Conservation (phyloP, 2,888 invertebrate genomes). For the Blastobasis adustella region DNA sequence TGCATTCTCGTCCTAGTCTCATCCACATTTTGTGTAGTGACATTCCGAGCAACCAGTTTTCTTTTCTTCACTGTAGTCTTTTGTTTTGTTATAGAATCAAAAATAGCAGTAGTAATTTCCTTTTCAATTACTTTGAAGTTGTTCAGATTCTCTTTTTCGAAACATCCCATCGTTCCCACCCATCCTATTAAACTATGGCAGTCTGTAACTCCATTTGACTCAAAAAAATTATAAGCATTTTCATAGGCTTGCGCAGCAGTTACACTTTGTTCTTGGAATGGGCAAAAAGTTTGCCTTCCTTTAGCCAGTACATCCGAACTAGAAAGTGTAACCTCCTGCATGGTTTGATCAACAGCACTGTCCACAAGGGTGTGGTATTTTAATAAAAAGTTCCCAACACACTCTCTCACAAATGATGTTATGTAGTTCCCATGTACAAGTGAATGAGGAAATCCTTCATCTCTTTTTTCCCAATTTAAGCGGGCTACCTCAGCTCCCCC, state of each 20-base stretch:
- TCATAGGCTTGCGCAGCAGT: constrained; percentile 1
- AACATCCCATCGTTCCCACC: not conserved
- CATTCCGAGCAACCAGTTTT: not conserved
- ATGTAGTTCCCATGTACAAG: too few species aligned
- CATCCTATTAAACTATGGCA: not conserved
- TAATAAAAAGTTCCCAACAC: too few species aligned
- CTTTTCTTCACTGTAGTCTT: not conserved
- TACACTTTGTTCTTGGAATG: not conserved
- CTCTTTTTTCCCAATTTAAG: not conserved
- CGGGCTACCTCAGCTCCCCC: not conserved
- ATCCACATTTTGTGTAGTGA: not conserved
- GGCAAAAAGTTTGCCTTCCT: constrained; percentile 1
- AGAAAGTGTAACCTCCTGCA: too few species aligned
- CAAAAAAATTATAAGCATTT: not conserved
- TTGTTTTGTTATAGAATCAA: too few species aligned
- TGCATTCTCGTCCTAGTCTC: not conserved
- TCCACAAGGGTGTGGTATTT: too few species aligned
- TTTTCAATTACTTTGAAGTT: not conserved
- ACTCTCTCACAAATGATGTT: too few species aligned
- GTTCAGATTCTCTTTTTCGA: not conserved
- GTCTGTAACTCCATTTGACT: not conserved
- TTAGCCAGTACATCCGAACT: constrained; percentile 2
- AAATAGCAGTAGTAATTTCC: not conserved
- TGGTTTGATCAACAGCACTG: too few species aligned
- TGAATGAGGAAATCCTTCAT: not conserved